These are phyloP conservation scores for Hypolimnas misippus DNA, from an alignment of 2,888 invertebrate species.

Conservation along the genomic window DNA sequence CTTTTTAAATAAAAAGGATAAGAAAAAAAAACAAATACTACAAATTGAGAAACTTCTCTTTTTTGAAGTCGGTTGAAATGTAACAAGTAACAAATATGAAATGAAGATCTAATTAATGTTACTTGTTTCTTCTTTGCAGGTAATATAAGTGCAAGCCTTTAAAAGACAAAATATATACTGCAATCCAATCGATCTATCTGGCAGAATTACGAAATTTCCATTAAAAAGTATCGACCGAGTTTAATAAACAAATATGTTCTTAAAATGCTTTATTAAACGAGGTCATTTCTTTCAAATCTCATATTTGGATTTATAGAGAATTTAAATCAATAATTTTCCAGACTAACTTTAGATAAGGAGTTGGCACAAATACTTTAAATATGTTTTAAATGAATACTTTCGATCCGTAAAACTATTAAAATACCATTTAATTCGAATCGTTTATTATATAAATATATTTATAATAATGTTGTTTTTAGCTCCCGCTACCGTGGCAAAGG, in stretches of 20 bases:
- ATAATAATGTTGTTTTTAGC: not conserved
- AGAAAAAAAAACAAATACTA: too few species aligned
- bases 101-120: too few species aligned
- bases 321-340: not conserved
- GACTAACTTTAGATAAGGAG: not conserved
- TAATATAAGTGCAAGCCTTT: too few species aligned
- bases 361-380: not conserved
- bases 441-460: not conserved
- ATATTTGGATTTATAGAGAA: not conserved
- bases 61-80: too few species aligned
- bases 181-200: too few species aligned
- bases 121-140: too few species aligned
- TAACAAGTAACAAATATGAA: too few species aligned
- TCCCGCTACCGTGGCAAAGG: slow-evolving; percentile 1
- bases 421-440: too few species aligned
- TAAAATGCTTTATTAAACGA: not conserved
- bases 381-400: not conserved
- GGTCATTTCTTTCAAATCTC: not conserved
- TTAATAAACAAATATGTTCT: not conserved
- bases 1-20: too few species aligned
- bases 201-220: too few species aligned
- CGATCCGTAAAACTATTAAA: not conserved
- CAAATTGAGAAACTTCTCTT: too few species aligned
- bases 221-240: not conserved
- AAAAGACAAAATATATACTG: too few species aligned